Evolutionary conservation across 2,797 vertebrate species (phyloP).

Genomic region (Emydoidea blandingii): DNA sequence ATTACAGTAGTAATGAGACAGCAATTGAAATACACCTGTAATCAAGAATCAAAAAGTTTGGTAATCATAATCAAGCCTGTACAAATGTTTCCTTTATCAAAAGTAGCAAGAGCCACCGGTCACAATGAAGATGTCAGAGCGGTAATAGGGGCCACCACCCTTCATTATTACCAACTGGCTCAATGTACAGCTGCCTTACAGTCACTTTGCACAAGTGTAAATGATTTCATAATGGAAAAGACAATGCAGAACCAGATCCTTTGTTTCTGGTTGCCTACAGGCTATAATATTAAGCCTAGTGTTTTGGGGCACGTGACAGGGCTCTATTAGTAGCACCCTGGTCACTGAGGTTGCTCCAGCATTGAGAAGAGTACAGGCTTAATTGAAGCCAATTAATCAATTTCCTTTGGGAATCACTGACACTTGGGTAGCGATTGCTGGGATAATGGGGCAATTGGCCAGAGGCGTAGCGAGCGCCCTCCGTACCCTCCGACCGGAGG

Average conservation of each 20-base stretch:
- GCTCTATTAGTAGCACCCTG: no score
- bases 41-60: slow-evolving; percentile 20
- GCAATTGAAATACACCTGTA: slow-evolving; percentile 6
- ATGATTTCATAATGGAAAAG: background rate
- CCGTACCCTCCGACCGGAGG: no score
- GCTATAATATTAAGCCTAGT: background rate
- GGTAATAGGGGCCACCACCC: background rate
- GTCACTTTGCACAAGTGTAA: background rate
- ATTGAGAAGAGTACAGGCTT: no score
- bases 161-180: background rate
- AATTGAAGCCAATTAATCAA: no score
- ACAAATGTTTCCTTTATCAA: background rate
- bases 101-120: background rate
- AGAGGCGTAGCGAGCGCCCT: no score
- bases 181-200: background rate
- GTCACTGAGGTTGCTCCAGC: no score
- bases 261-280: background rate
- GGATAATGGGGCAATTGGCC: no score
- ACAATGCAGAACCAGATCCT: background rate
- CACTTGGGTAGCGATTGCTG: no score
- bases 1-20: background rate
- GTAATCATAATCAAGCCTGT: background rate
- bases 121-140: background rate
- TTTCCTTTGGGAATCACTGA: no score
- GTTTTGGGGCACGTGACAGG: background rate